Base-by-base conservation (phyloP, 2,113 vertebrate genomes). In the Mormoops blainvillei region DNA sequence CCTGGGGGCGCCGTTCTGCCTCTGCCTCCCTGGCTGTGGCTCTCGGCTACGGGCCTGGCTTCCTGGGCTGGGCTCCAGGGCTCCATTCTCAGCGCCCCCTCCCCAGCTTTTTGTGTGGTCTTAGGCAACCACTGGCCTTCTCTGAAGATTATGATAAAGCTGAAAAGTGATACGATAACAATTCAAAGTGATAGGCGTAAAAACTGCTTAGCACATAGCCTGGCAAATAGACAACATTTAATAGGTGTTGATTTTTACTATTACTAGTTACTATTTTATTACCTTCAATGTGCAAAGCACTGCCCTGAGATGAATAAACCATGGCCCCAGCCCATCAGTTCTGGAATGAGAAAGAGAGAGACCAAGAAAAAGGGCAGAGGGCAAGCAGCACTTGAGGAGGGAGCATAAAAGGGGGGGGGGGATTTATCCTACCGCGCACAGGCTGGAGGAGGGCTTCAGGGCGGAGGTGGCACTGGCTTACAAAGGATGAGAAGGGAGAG, bases 1-100 rank as follows among this genome's bases (percentile, higher is more conserved):
- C 12, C 10, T 0, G 0, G 0, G 3, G 3, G 3, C 26, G n/a
- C 92, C 86, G 0, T 28, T n/a, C 15, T 56, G 41, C 80, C 18
- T 33, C 80, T 22, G 20, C 19, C 38, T 45, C 63, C 56, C 56
- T 11, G 13, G 56, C 80, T 6, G 56, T 63, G 58, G 28, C 33
- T 63, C 52, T 33, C 5, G 12, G 19, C 11, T 16, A 38, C 5
- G 12, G 36, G 36, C 61, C 56, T 38, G 1, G 56, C n/a, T 28
- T 48, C 89, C 61, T 20, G 45, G 7, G 12, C 26, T 7, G 45
- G 43, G 52, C 38, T 87, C 73, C 45, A 3, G 28, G 12, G 33
- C 56, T 56, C 20, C 3, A 14, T 7, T 70, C 18, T 19, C 67
- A 48, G 20, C 18, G n/a, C 12, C 10, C n/a, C 28, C 8, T 1